These are phyloP conservation scores for Parapsyche elsis DNA, from an alignment of 1,140 invertebrate genomes.

Conservation along the genomic window DNA sequence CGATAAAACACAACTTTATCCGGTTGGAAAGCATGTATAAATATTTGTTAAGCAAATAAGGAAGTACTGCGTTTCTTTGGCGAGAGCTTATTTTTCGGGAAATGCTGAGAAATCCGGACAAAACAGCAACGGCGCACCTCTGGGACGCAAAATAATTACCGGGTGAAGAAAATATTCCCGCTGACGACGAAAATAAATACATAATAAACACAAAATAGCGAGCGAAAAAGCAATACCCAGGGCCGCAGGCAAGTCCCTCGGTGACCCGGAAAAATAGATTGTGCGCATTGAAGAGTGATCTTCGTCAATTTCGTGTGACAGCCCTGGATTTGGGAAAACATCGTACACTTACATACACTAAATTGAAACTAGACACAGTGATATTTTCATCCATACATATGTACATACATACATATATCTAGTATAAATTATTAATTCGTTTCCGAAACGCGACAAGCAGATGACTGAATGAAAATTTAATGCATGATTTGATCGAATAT, in stretches of 20 bases:
- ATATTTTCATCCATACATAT: too few species aligned
- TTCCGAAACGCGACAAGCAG: too few species aligned
- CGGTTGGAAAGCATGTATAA: slow-evolving; percentile 26
- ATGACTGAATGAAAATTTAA: too few species aligned
- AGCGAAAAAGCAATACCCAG: background rate
- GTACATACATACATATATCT: too few species aligned
- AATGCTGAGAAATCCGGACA: slow-evolving; percentile 27
- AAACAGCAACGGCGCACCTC: slow-evolving; percentile 9
- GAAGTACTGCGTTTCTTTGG: slow-evolving; percentile 35
- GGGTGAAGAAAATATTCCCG: background rate
- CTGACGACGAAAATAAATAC: background rate
- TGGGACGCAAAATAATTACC: slow-evolving; percentile 33
- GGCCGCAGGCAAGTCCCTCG: background rate
- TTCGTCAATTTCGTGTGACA: slow-evolving; percentile 1
- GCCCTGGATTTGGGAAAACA: background rate
- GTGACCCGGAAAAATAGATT: background rate
- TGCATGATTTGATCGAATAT: too few species aligned
- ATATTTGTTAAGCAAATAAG: slow-evolving; percentile 31
- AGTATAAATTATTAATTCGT: too few species aligned
- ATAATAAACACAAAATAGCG: background rate
- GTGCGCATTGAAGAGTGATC: slow-evolving; percentile 15
- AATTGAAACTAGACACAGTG: too few species aligned
- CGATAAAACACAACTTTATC: slow-evolving; percentile 28
- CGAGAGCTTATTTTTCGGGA: slow-evolving; percentile 16
- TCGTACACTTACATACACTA: background rate